phyloP scores from a whole-genome alignment of 2,113 vertebrate species.

The Spermophilus dauricus region DNA sequence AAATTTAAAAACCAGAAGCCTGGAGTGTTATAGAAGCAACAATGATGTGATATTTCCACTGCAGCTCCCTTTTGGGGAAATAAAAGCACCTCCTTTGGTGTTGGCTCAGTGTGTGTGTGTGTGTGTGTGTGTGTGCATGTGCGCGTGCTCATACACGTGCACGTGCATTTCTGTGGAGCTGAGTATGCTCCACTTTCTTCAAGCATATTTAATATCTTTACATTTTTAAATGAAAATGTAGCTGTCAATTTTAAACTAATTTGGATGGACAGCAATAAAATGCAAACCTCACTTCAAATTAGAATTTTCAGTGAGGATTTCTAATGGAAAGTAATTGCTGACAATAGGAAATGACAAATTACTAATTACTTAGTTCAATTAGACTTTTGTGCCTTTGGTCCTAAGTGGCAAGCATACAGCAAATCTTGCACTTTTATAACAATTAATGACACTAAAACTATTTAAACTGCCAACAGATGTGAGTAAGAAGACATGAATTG shows the following conservation, averaged over 20 bases:
- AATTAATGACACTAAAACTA: constrained; percentile 95
- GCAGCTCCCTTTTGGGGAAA: constrained; percentile 47
- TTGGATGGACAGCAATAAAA: constrained; percentile 94
- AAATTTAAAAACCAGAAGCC: constrained; percentile 72
- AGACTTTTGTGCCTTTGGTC: constrained; percentile 95
- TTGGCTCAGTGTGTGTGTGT: background rate
- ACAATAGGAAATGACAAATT: constrained; percentile 96
- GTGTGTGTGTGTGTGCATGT: background rate
- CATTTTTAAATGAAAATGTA: constrained; percentile 91
- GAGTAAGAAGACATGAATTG: constrained; percentile 92
- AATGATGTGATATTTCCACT: background rate
- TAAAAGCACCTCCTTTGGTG: constrained; percentile 47
- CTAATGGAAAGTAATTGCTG: constrained; percentile 95
- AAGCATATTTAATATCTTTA: constrained; percentile 89
- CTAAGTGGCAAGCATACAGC: constrained; percentile 93
- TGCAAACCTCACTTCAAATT: constrained; percentile 94
- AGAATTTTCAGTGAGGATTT: constrained; percentile 93
- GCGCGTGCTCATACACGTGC: accelerated
- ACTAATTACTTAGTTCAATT: constrained; percentile 96
- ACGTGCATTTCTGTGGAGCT: background rate
- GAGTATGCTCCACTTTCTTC: constrained; percentile 81
- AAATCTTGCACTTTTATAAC: constrained; percentile 95
- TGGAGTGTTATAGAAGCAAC: background rate
- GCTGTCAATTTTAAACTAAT: constrained; percentile 95
- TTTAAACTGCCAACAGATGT: constrained; percentile 94